Evolutionary conservation across 1,140 invertebrate genomes (phyloP).

Genomic region (Drosophila saltans): DNA sequence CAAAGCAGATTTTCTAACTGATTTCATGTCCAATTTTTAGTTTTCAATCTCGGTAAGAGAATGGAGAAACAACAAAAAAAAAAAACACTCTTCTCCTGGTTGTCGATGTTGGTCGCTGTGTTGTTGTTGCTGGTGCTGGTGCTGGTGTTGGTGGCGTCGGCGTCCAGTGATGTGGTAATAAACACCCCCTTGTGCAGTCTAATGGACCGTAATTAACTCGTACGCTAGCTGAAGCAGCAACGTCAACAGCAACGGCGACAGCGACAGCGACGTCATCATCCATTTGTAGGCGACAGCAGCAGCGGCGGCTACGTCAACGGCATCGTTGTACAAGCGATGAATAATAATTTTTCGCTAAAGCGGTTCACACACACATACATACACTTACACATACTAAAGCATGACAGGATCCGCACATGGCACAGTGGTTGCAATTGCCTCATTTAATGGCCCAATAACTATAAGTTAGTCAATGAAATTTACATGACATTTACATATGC

Average conservation of each 20-base stretch:
- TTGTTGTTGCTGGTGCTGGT: background rate
- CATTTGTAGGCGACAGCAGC: background rate
- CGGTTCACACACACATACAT: constrained; percentile 32
- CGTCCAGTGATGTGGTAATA: constrained; percentile 81
- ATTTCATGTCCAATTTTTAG: constrained; percentile 76
- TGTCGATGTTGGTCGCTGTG: constrained; percentile 22
- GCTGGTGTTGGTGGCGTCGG: constrained; percentile 55
- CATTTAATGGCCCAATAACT: constrained; percentile 55
- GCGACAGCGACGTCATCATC: constrained; percentile 12
- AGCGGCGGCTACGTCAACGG: constrained; percentile 26
- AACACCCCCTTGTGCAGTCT: constrained; percentile 81
- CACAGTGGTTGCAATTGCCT: constrained; percentile 48
- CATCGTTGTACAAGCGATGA: constrained; percentile 74
- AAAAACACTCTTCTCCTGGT: constrained; percentile 35
- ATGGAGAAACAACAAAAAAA: background rate
- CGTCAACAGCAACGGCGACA: constrained; percentile 4
- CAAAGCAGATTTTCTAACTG: constrained; percentile 81
- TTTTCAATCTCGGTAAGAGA: constrained; percentile 39
- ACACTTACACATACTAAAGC: background rate
- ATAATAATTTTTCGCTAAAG: constrained; percentile 74
- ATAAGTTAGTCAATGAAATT: constrained; percentile 49
- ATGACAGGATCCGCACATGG: background rate
- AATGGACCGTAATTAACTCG: constrained; percentile 81
- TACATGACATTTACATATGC: constrained; percentile 53
- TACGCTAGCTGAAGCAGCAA: constrained; percentile 54